These are phyloP conservation scores for Panagrolaimus sp. DNA, from an alignment of 1,140 invertebrate genomes.

Conservation along the genomic window DNA sequence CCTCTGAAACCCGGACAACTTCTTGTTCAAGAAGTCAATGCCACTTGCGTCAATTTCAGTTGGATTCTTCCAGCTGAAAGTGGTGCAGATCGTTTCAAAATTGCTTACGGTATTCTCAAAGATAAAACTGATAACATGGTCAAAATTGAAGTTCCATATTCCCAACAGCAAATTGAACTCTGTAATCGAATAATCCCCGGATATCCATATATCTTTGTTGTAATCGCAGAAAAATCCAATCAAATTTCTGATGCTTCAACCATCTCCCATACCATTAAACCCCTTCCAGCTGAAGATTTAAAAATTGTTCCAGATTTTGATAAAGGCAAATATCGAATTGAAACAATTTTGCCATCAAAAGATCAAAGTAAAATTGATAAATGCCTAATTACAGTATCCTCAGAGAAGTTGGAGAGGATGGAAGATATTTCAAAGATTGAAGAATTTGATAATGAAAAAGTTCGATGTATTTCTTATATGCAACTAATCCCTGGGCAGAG, in stretches of 20 bases:
- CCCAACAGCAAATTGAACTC: slow-evolving; percentile 31
- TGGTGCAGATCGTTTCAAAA: slow-evolving; percentile 48
- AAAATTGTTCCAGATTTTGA: slow-evolving; percentile 48
- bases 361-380: slow-evolving; percentile 34
- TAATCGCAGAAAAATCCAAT: slow-evolving; percentile 49
- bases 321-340: slow-evolving; percentile 39
- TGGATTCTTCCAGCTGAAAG: slow-evolving; percentile 44
- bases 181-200: slow-evolving; percentile 38
- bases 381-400: slow-evolving; percentile 32
- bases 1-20: slow-evolving; percentile 42
- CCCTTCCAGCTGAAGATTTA: slow-evolving; percentile 47
- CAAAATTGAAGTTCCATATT: slow-evolving; percentile 38
- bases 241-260: slow-evolving; percentile 48
- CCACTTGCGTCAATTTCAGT: slow-evolving; percentile 39
- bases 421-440: slow-evolving; percentile 32
- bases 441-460: slow-evolving; percentile 11
- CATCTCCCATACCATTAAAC: slow-evolving; percentile 45
- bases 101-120: slow-evolving; percentile 46
- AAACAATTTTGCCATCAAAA: slow-evolving; percentile 32
- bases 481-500: slow-evolving; percentile 45
- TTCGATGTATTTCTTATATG: slow-evolving; percentile 39
- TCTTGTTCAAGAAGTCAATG: slow-evolving; percentile 38
- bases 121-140: slow-evolving; percentile 30
- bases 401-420: slow-evolving; percentile 34
- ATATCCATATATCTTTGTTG: slow-evolving; percentile 47